Base-by-base conservation (phyloP, 2,797 vertebrate species). In the Echiichthys vipera region DNA sequence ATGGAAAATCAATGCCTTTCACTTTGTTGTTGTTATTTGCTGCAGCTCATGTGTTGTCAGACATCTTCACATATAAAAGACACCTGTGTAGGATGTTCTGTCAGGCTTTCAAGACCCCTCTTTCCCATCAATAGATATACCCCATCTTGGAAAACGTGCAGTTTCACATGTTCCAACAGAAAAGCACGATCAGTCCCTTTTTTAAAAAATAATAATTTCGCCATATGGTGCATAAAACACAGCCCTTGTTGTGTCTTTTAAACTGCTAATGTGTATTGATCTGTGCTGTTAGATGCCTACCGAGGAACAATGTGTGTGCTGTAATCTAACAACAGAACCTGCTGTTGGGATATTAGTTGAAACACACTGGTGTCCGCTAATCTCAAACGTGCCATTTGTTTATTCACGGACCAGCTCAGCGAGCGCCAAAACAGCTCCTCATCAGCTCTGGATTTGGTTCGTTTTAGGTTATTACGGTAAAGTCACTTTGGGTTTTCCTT, bases 221-320 rank as follows among this genome's bases (percentile, higher is more conserved):
- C 91, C 89, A 93, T 95, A 91, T 87, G 80, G 91, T 83, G 76
- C 85, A 90, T 90, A 87, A 91, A 89, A 84, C 89, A 93, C 86
- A 78, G 77, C 7, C 90, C 84, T 69, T 27, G 92, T 84, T 64
- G 57, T 79, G 76, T 94, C 78, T 94, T 94, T 94, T 83, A 92
- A 93, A 91, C 83, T 75, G 76, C 93, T 96, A 95, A 96, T 96
- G 94, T 92, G 81, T 96, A 97, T 97, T 94, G 96, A 97, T 96
- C 94, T 61, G 50, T 66, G 46, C 61, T 86, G 57, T 83, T 62
- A 54, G 49, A 81, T 77, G 58, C 61, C 51, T 43, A 71, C 74
- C 77, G 65, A 53, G 71, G 77, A 22, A 66, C 45, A 80, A 46
- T 30, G 61, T 59, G 45, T 64, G 20, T 66, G 53, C 39, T 75